These are phyloP conservation scores for Cyclina sinensis DNA, from an alignment of 1,140 invertebrate species.

Conservation along the genomic window DNA sequence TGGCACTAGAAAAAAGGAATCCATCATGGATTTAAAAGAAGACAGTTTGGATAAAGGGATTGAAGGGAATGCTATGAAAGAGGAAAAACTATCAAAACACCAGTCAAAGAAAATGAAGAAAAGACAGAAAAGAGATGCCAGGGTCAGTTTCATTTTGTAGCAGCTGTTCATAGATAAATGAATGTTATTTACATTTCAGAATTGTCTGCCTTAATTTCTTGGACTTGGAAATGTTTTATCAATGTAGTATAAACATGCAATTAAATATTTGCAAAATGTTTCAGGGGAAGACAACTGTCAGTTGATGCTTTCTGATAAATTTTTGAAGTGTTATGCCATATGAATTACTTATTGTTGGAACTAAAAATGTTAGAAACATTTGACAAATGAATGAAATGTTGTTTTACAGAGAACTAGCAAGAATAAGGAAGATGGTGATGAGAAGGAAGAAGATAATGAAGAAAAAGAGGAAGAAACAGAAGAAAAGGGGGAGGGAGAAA, in stretches of 20 bases:
- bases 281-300: no score
- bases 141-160: slow-evolving; percentile 61
- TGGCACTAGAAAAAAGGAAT: slow-evolving; percentile 75
- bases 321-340: no score
- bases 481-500: slow-evolving; percentile 71
- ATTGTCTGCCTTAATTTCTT: no score
- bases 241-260: no score
- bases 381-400: not conserved
- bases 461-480: slow-evolving; percentile 69
- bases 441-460: slow-evolving; percentile 67
- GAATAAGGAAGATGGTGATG: slow-evolving; percentile 68
- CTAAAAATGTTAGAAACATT: no score
- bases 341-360: no score
- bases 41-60: slow-evolving; percentile 47
- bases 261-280: no score
- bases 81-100: slow-evolving; percentile 84
- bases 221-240: no score
- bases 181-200: no score
- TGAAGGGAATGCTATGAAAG: slow-evolving; percentile 60
- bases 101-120: slow-evolving; percentile 85
- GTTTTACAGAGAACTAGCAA: slow-evolving; percentile 44
- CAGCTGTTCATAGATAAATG: no score
- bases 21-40: slow-evolving; percentile 60
- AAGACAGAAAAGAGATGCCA: slow-evolving; percentile 82
- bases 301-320: no score